These are phyloP conservation scores for Bombus cullumanus DNA, from an alignment of 1,140 invertebrate species.

Conservation along the genomic window DNA sequence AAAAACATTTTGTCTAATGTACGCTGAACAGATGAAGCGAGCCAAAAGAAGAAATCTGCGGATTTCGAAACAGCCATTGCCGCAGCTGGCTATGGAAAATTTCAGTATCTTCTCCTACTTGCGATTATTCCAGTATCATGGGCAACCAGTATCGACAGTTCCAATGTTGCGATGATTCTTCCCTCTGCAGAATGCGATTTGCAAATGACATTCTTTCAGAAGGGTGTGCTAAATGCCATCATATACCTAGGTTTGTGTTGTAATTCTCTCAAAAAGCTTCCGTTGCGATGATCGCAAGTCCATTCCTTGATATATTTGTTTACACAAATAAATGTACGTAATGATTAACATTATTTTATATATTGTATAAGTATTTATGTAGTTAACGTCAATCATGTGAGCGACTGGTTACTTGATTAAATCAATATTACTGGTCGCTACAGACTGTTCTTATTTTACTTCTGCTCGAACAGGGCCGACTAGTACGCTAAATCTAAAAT, in stretches of 20 bases:
- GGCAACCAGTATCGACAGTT: constrained; percentile 86
- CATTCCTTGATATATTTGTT: no score
- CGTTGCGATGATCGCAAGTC: background rate
- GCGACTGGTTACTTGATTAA: no score
- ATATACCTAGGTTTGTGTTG: constrained; percentile 85
- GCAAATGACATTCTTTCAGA: constrained; percentile 85
- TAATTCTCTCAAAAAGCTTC: background rate
- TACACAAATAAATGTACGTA: no score
- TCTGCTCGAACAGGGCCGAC: background rate
- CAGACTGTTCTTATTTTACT: background rate
- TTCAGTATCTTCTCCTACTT: constrained; percentile 86
- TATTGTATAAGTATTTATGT: no score
- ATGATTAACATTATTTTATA: no score
- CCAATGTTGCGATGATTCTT: constrained; percentile 87
- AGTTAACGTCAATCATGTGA: background rate
- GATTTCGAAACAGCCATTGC: constrained; percentile 86
- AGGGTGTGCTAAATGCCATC: constrained; percentile 87
- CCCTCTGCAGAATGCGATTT: constrained; percentile 89
- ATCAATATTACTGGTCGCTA: no score
- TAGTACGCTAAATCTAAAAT: background rate
- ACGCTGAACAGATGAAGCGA: background rate
- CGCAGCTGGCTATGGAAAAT: constrained; percentile 86
- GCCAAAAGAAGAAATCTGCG: constrained; percentile 76
- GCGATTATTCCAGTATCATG: constrained; percentile 86
- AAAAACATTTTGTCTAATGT: background rate